Evolutionary conservation across 2,113 vertebrate genomes (phyloP).

Genomic region (Carassius gibelio): DNA sequence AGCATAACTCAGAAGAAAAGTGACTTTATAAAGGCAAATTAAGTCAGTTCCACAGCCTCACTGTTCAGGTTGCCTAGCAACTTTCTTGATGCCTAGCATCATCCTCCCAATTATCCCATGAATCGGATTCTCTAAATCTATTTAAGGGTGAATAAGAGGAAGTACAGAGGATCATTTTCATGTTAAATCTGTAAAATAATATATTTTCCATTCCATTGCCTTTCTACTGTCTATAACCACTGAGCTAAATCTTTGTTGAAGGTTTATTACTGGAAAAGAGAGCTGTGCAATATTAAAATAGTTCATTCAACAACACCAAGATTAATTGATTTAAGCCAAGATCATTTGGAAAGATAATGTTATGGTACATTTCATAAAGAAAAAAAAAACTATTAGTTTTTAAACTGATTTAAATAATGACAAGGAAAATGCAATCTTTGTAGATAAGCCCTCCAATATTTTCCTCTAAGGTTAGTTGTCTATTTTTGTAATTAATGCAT

Average conservation of each 20-base stretch:
- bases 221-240: not conserved
- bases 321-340: not conserved
- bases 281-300: not conserved
- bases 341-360: not conserved
- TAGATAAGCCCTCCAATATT: not conserved
- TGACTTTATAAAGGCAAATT: not conserved
- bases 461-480: not conserved
- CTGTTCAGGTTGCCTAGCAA: slow-evolving; percentile 52
- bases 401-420: not conserved
- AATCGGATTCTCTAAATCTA: slow-evolving; percentile 31
- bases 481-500: not conserved
- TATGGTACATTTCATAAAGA: not conserved
- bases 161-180: not conserved
- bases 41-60: slow-evolving; percentile 1
- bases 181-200: slow-evolving; percentile 4
- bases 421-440: not conserved
- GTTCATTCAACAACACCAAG: not conserved
- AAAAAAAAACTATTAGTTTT: not conserved
- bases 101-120: slow-evolving; percentile 33
- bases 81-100: slow-evolving; percentile 23
- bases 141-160: slow-evolving; percentile 33
- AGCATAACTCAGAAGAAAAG: not conserved
- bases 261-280: slow-evolving; percentile 1
- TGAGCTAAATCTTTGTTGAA: not conserved
- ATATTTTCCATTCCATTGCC: not conserved